Evolutionary conservation across 2,888 invertebrate species (phyloP).

Genomic region (Apamea sordens): DNA sequence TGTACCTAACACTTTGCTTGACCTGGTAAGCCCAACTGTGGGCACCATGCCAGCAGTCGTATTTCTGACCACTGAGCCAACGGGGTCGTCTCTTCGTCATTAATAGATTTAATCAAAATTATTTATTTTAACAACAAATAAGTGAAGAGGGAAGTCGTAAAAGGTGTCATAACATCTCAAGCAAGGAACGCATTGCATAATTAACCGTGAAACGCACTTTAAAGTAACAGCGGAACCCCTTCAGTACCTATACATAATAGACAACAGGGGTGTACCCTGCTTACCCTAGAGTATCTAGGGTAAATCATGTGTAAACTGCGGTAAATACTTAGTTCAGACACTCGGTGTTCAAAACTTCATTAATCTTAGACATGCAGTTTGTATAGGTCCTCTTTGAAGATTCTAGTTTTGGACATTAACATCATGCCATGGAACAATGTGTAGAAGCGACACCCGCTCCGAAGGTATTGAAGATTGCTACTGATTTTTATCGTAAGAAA

Average conservation of each 20-base stretch:
- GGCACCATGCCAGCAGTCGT: neutral
- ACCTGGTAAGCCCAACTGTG: neutral
- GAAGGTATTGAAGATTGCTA: neutral
- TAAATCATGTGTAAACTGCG: conserved; percentile 28
- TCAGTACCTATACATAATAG: conserved; percentile 13
- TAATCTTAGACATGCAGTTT: conserved; percentile 57
- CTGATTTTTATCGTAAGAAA: neutral
- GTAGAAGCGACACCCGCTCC: neutral
- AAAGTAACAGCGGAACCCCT: conserved; percentile 2
- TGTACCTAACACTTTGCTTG: neutral
- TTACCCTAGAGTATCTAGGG: neutral
- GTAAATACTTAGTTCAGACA: conserved; percentile 41
- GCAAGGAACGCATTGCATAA: conserved; percentile 18
- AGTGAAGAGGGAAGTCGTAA: neutral
- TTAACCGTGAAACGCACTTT: conserved; percentile 27
- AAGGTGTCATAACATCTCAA: conserved; percentile 2
- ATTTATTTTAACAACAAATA: neutral
- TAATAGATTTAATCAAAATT: neutral
- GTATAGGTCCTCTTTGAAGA: conserved; percentile 43
- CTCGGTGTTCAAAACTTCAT: conserved; percentile 47
- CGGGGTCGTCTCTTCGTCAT: neutral
- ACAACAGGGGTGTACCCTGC: conserved; percentile 12
- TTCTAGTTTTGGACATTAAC: conserved; percentile 35
- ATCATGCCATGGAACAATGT: neutral
- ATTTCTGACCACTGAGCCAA: neutral